Evolutionary conservation across 2,113 vertebrate genomes (phyloP), one percentile per base, ranked within the genome.

Genomic region (Pontoporia blainvillei): DNA sequence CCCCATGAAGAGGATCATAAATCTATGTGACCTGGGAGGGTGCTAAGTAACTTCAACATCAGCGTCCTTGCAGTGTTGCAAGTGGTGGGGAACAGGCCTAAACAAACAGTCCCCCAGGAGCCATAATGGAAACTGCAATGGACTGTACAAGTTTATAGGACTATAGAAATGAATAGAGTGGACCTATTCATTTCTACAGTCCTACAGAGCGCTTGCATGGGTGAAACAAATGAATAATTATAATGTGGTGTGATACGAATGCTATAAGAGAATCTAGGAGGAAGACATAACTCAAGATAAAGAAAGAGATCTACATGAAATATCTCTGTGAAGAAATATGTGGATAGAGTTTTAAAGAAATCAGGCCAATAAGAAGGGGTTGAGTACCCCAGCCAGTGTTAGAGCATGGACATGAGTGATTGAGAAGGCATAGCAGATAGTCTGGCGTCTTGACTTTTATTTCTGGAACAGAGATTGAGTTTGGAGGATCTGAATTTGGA

Each of bases 11-110:
- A 82, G 15, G 8, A 78, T 8, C 20, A 25, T 49, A 57, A 73
- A 27, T 2, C 59, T 75, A 11, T 0, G 29, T 0, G 25, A 23
- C 8, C 12, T 54, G 41, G n/a, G 44, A 21, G 2, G 34, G n/a
- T 39, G n/a, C 23, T 54, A 34, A 86, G 14, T 27, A 67, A 44
- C 6, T 44, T 78, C 1, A n/a, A 8, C 29, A 27, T 34, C 29
- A 10, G 89, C 64, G 3, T 59, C 6, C 49, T 62, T 52, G 39
- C 1, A 36, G 34, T 39, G 11, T 20, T 34, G 6, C n/a, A 88
- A 66, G 34, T 23, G 39, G 18, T 36, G 23, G 52, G 6, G n/a
- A 90, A 96, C 49, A 72, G 0, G 25, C 34, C 46, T 4, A 0
- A 21, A 64, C 11, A 90, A 25, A 81, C 59, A 73, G 23, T 29